Conservation (phyloP, 1,140 invertebrate species). For the Monochamus saltuarius region DNA sequence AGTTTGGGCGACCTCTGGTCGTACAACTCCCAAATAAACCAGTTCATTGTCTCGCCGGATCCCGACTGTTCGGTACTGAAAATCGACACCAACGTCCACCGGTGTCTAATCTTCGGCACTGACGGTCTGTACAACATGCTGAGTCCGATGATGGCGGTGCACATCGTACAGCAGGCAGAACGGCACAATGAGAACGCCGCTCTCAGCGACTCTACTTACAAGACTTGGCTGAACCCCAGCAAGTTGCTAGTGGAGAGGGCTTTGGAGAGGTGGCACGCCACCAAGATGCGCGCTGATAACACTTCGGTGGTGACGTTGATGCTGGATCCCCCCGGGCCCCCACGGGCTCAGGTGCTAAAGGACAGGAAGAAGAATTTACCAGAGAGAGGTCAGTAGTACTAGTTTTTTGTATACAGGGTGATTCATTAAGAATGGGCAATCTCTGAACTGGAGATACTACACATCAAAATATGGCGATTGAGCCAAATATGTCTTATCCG, state of each 20-base stretch:
- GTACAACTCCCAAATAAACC: conserved; percentile 84
- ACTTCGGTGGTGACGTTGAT: conserved; percentile 92
- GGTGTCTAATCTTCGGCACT: conserved; percentile 92
- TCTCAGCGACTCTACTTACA: conserved; percentile 42
- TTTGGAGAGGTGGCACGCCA: conserved; percentile 73
- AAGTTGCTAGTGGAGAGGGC: conserved; percentile 87
- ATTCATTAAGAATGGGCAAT: too few relatives aligned
- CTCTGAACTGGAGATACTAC: too few relatives aligned
- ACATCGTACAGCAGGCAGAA: conserved; percentile 77
- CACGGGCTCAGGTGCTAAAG: conserved; percentile 64
- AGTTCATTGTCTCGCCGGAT: conserved; percentile 96
- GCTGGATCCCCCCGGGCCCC: conserved; percentile 87
- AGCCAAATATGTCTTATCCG: too few relatives aligned
- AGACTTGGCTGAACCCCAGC: conserved; percentile 84
- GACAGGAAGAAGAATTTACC: conserved; percentile 49
- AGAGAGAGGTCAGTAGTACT: conserved; percentile 25
- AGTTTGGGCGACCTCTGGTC: conserved; percentile 97
- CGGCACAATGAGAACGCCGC: conserved; percentile 73
- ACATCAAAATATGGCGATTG: too few relatives aligned
- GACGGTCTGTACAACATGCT: conserved; percentile 98
- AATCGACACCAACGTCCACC: conserved; percentile 76
- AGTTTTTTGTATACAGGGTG: not conserved
- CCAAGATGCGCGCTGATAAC: conserved; percentile 89
- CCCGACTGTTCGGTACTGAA: conserved; percentile 89
- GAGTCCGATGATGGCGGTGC: conserved; percentile 75